phyloP scores from a whole-genome alignment of 2,797 vertebrate species.

The Melanotaenia nigrans region DNA sequence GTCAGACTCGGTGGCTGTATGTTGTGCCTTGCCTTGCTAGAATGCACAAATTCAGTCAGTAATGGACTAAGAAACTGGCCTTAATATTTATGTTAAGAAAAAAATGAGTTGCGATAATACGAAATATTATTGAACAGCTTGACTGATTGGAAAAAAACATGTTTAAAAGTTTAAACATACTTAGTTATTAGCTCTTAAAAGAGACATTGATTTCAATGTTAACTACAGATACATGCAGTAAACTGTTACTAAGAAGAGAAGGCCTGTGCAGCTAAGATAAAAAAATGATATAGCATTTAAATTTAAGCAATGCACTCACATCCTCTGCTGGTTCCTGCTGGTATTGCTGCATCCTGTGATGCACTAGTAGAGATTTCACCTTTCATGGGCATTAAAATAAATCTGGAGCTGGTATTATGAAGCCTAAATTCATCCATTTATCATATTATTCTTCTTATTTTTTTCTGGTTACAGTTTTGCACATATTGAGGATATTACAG shows the following conservation, averaged over 20 bases:
- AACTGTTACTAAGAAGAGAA: conserved; percentile 19
- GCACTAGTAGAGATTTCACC: conserved; percentile 7
- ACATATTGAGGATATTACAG: conserved; percentile 38
- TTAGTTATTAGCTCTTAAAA: conserved; percentile 55
- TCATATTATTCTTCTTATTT: neutral
- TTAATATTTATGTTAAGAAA: conserved; percentile 36
- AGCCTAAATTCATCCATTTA: conserved; percentile 17
- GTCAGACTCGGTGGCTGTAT: conserved; percentile 58
- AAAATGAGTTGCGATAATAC: conserved; percentile 28
- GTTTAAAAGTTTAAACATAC: neutral
- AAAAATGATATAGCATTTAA: conserved; percentile 42
- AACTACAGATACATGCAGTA: conserved; percentile 21
- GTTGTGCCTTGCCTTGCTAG: conserved; percentile 77
- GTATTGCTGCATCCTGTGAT: conserved; percentile 43
- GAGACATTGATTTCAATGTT: conserved; percentile 32
- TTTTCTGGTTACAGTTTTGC: conserved; percentile 43
- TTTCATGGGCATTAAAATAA: conserved; percentile 31
- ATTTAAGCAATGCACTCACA: conserved; percentile 38
- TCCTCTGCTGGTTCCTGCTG: conserved; percentile 63
- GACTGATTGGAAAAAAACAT: conserved; percentile 11
- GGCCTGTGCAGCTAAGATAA: conserved; percentile 23
- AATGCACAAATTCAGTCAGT: conserved; percentile 72
- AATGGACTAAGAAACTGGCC: conserved; percentile 40
- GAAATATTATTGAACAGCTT: conserved; percentile 26
- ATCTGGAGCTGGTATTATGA: conserved; percentile 27